A percentile compares a stretch with the other conserved stretches of the same genome.
phyloP scores from a whole-genome alignment of 2,888 invertebrate species.

The Loripinus fragilis region DNA sequence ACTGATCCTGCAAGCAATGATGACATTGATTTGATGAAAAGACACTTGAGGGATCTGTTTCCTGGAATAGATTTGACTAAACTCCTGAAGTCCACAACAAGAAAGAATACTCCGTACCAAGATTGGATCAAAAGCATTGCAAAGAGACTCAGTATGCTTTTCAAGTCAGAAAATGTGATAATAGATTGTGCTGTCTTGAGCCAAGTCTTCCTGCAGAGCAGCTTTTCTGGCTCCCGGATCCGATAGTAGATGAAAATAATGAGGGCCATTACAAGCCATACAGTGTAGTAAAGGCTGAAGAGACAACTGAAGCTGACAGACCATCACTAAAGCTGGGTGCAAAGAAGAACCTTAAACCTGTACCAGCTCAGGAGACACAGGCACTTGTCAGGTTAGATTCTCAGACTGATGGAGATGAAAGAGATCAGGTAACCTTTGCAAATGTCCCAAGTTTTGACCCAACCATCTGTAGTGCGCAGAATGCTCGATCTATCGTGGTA shows the following conservation, averaged over 20 bases:
- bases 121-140: conserved; percentile 21
- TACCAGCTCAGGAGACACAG: no score
- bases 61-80: conserved; percentile 38
- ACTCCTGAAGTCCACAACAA: conserved; percentile 33
- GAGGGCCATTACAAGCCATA: conserved; percentile 22
- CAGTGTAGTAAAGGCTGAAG: conserved; percentile 2
- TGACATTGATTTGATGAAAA: conserved; percentile 32
- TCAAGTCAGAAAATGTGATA: conserved; percentile 42
- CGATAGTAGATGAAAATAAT: conserved; percentile 24
- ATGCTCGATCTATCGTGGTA: background rate
- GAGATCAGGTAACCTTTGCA: background rate
- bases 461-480: background rate
- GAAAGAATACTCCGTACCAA: background rate
- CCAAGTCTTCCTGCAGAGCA: conserved; percentile 16
- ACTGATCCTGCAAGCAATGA: conserved; percentile 29
- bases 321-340: conserved; percentile 23
- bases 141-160: conserved; percentile 35
- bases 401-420: background rate
- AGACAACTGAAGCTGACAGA: conserved; percentile 29
- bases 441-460: background rate
- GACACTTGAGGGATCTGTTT: conserved; percentile 40
- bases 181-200: conserved; percentile 29
- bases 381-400: no score
- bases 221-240: conserved; percentile 44
- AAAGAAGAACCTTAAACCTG: background rate